phyloP scores from a whole-genome alignment of 2,888 invertebrate species.

The Eurois occulta region DNA sequence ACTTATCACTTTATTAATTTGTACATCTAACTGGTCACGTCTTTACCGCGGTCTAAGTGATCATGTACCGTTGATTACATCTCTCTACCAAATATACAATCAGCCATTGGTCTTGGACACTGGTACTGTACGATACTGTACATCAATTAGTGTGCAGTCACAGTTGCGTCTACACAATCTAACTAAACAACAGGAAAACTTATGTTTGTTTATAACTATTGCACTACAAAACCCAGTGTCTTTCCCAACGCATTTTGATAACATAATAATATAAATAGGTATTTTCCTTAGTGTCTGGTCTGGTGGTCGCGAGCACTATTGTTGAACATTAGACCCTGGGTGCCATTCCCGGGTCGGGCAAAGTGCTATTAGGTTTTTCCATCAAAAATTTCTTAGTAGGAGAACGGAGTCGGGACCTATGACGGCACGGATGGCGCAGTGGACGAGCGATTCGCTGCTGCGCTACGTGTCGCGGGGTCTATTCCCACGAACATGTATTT shows the following conservation, averaged over 20 bases:
- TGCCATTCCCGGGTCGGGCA: background rate
- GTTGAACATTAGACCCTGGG: background rate
- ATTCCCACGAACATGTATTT: background rate
- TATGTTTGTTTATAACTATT: conserved; percentile 26
- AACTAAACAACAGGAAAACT: conserved; percentile 48
- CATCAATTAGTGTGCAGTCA: conserved; percentile 37
- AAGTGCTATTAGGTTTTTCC: background rate
- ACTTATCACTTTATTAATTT: conserved; percentile 17
- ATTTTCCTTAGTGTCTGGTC: conserved; percentile 14
- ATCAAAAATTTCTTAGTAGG: background rate
- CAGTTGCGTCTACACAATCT: conserved; percentile 10
- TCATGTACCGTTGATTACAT: conserved; percentile 50
- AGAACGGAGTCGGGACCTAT: background rate
- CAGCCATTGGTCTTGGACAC: conserved; percentile 50
- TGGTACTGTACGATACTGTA: conserved; percentile 6
- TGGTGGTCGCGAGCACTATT: background rate
- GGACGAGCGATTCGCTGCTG: background rate
- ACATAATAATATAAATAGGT: background rate
- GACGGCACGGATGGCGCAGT: background rate
- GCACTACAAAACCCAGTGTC: conserved; percentile 6
- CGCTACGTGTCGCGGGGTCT: background rate
- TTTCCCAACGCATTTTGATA: conserved; percentile 21
- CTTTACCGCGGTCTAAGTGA: conserved; percentile 42
- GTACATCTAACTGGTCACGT: conserved; percentile 17
- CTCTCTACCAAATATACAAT: conserved; percentile 47